Evolutionary conservation across 2,888 invertebrate genomes (phyloP), one percentile per base, ranked within the genome.

Genomic region (Agriopis aurantiaria): DNA sequence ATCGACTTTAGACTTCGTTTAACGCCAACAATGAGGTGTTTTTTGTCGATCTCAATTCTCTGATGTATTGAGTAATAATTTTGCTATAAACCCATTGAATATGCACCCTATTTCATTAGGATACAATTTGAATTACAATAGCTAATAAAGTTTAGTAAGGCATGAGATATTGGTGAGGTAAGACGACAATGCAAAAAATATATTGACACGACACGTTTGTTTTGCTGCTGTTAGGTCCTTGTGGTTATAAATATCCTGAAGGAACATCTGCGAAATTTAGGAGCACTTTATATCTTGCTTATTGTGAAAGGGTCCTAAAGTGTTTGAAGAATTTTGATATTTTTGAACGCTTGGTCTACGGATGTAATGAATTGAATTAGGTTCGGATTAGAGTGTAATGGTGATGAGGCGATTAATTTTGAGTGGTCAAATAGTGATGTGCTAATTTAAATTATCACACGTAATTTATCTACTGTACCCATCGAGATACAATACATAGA

Each of bases 1-100:
- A 17, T n/a, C 58, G 55, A 55, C 45, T 63, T 52, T 41, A 60
- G 61, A 61, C 61, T 62, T 53, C 46, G 62, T 65, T 53, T 43
- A 59, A 53, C 69, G 80, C 80, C 85, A 85, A 87, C 86, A 86
- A 85, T 84, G 85, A 82, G 76, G 75, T 67, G 69, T 79, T 81
- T 84, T 85, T 83, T 82, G 71, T 51, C 69, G 71, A 75, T 66
- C 74, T 68, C 64, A 58, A 58, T 58, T 58, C 46, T 58, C 12
- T 33, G 12, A 57, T 43, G 56, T 46, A 58, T 74, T 72, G 69
- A 57, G 69, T 58, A 77, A 75, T 69, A 75, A 12, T 17, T 49
- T 52, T 52, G 17, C 10, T 53, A 68, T 57, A 14, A 12, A 60
- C 23, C 14, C 17, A 67, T 66, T 41, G 60, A 73, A 55, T 57